Percentiles rank a stretch among this genome's conserved stretches.
Evolutionary conservation across 2,888 invertebrate species (phyloP).

Genomic region (Loripinus fragilis): DNA sequence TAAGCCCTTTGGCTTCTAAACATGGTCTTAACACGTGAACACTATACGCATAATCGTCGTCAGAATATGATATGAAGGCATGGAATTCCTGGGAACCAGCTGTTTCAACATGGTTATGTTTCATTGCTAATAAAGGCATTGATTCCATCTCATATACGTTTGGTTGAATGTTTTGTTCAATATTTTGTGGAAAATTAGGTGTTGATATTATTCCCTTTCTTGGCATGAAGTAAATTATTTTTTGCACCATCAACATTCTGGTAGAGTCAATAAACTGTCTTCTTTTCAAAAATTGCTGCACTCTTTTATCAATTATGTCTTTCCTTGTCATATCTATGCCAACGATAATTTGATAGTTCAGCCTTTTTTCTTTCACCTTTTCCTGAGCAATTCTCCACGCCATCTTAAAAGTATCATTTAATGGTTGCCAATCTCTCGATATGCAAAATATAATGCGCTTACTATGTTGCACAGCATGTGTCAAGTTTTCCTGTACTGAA

Average conservation of each 20-base stretch:
- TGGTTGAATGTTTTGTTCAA: neutral
- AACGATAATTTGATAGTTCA: neutral
- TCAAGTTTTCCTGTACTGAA: neutral
- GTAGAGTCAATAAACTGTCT: neutral
- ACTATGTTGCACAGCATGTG: neutral
- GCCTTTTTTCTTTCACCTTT: neutral
- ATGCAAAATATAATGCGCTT: neutral
- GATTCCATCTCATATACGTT: neutral
- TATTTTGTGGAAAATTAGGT: neutral
- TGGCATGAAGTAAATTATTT: neutral
- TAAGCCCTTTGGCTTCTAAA: neutral
- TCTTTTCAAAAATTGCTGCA: neutral
- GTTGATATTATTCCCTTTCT: neutral
- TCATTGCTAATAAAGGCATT: neutral
- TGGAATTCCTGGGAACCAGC: neutral
- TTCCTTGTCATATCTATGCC: neutral
- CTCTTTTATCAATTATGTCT: neutral
- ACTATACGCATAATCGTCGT: neutral
- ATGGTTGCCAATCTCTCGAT: neutral
- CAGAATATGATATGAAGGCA: neutral
- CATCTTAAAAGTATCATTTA: neutral
- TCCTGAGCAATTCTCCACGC: neutral
- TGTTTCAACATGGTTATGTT: neutral
- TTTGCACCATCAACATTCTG: neutral
- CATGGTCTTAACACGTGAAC: neutral